Evolutionary conservation across 2,113 vertebrate species (phyloP).

Genomic region (Talpa occidentalis): DNA sequence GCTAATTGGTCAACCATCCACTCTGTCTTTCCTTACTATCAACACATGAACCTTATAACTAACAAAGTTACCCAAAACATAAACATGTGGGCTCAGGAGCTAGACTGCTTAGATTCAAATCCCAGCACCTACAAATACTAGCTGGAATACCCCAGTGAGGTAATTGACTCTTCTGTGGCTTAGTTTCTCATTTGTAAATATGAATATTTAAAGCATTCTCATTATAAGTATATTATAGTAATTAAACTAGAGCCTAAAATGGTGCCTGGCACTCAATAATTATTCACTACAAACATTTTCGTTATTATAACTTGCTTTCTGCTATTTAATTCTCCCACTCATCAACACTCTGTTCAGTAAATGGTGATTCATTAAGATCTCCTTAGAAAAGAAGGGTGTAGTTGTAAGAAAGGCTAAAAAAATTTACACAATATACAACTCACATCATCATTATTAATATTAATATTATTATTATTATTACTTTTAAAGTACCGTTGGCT

Average conservation of each 20-base stretch:
- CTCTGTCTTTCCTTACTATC: background rate
- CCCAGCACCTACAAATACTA: background rate
- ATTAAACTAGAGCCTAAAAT: slow-evolving; percentile 1
- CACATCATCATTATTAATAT: background rate
- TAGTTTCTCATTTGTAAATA: background rate
- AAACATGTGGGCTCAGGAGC: background rate
- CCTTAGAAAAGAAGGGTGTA: background rate
- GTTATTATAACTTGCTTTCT: background rate
- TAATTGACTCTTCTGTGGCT: background rate
- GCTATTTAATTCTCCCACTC: background rate
- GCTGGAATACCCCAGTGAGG: background rate
- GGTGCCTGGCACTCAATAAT: background rate
- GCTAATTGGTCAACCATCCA: background rate
- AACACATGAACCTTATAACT: background rate
- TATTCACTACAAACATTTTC: background rate
- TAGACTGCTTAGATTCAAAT: background rate
- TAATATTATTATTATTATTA: background rate
- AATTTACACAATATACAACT: background rate
- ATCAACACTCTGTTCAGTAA: background rate
- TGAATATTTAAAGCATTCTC: background rate
- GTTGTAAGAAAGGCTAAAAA: background rate
- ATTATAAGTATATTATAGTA: background rate
- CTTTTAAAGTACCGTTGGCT: too few species aligned
- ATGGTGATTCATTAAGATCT: background rate
- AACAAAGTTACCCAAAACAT: background rate